Conservation (phyloP, 2,888 invertebrate genomes). For the Nipponacmea schrenckii region DNA sequence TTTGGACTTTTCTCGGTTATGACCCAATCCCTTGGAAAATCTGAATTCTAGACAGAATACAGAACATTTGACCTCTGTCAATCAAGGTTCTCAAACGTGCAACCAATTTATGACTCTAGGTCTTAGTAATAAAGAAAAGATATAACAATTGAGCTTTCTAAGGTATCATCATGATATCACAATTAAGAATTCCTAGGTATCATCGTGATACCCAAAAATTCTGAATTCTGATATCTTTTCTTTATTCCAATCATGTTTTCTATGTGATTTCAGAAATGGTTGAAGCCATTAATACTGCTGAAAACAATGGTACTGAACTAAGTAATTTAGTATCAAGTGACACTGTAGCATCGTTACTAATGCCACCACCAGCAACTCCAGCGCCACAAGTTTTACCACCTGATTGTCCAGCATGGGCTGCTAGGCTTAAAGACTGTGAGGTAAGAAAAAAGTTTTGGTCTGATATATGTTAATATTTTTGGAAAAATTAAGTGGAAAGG, state of each 20-base stretch:
- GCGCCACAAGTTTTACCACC: constrained; percentile 45
- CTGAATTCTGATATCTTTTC: too few species aligned
- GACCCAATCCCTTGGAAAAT: too few species aligned
- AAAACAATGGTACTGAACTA: constrained; percentile 19
- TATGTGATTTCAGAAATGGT: constrained; percentile 29
- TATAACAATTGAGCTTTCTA: too few species aligned
- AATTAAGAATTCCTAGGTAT: too few species aligned
- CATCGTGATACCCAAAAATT: too few species aligned
- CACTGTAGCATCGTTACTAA: constrained; percentile 40
- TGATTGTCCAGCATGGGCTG: constrained; percentile 62
- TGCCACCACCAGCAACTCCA: constrained; percentile 36
- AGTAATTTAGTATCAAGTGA: constrained; percentile 25
- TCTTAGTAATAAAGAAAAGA: too few species aligned
- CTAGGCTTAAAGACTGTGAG: constrained; percentile 62
- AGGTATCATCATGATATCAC: too few species aligned
- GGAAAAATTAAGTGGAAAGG: neutral
- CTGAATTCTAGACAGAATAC: too few species aligned
- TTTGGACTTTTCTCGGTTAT: too few species aligned
- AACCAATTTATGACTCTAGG: too few species aligned
- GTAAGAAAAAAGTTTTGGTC: constrained; percentile 35
- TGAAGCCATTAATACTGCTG: constrained; percentile 27
- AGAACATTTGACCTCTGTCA: too few species aligned
- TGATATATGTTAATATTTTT: neutral
- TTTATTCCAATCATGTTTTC: neutral
- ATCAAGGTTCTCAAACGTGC: too few species aligned